phyloP scores from a whole-genome alignment of 2,888 invertebrate species.

The Dromius quadrimaculatus region DNA sequence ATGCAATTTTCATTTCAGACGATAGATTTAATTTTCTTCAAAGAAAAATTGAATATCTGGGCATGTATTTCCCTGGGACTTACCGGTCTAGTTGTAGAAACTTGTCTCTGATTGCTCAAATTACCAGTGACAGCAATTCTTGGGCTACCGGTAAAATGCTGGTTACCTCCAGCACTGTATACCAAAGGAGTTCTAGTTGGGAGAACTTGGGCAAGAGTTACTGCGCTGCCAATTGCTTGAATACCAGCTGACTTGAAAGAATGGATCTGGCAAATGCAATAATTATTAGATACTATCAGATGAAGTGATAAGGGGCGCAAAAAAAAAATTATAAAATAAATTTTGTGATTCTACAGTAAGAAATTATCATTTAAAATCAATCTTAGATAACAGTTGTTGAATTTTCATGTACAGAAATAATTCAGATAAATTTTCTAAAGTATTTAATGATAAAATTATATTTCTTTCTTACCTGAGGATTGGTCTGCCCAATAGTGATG shows the following conservation, averaged over 20 bases:
- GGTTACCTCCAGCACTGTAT: conserved; percentile 60
- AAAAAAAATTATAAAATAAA: no score
- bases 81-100: conserved; percentile 57
- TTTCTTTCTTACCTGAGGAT: conserved; percentile 58
- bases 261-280: conserved; percentile 57
- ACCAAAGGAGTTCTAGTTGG: conserved; percentile 65
- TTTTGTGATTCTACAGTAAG: no score
- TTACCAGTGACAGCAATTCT: conserved; percentile 62
- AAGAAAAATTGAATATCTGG: no score
- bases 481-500: conserved; percentile 64
- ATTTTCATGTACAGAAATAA: background rate
- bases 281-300: no score
- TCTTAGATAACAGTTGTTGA: no score
- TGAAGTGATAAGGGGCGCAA: background rate
- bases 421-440: no score
- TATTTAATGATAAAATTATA: conserved; percentile 35
- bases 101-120: conserved; percentile 58
- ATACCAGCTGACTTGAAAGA: conserved; percentile 63
- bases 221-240: conserved; percentile 63
- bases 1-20: no score
- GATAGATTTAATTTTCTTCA: no score
- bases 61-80: conserved; percentile 2
- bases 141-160: conserved; percentile 60
- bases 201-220: conserved; percentile 63
- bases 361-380: no score